phyloP scores from a whole-genome alignment of 1,140 invertebrate genomes.

The Apocrypta bakeri region DNA sequence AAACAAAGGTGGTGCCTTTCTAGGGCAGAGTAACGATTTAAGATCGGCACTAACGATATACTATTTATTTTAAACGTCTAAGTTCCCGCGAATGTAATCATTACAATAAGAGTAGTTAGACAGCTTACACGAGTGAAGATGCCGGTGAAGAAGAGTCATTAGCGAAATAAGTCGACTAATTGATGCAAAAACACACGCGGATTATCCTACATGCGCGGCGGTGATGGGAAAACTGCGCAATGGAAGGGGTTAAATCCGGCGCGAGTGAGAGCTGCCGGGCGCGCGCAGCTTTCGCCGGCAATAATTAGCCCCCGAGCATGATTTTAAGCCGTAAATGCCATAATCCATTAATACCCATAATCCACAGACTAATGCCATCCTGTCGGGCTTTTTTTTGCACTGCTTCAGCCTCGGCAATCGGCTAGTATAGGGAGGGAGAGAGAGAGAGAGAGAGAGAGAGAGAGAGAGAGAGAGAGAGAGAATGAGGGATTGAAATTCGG shows the following conservation, averaged over 20 bases:
- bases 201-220: slow-evolving; percentile 42
- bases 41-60: too few relatives aligned
- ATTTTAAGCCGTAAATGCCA: slow-evolving; percentile 51
- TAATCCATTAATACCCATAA: slow-evolving; percentile 51
- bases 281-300: slow-evolving; percentile 43
- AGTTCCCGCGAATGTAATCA: too few relatives aligned
- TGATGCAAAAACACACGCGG: slow-evolving; percentile 54
- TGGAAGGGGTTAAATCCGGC: neutral
- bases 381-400: neutral
- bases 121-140: neutral
- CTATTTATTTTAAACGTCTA: too few relatives aligned
- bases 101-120: too few relatives aligned
- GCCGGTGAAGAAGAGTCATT: slow-evolving; percentile 23
- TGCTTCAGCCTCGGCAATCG: neutral
- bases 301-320: slow-evolving; percentile 51
- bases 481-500: slow-evolving; percentile 19
- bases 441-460: neutral
- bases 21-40: too few relatives aligned
- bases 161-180: slow-evolving; percentile 51
- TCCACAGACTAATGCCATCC: slow-evolving; percentile 42
- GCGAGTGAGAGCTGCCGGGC: neutral
- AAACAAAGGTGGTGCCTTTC: too few relatives aligned
- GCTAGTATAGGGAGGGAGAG: neutral
- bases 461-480: neutral
- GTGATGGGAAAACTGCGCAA: neutral